phyloP scores from a whole-genome alignment of 2,888 invertebrate genomes.

The Mimas tiliae region DNA sequence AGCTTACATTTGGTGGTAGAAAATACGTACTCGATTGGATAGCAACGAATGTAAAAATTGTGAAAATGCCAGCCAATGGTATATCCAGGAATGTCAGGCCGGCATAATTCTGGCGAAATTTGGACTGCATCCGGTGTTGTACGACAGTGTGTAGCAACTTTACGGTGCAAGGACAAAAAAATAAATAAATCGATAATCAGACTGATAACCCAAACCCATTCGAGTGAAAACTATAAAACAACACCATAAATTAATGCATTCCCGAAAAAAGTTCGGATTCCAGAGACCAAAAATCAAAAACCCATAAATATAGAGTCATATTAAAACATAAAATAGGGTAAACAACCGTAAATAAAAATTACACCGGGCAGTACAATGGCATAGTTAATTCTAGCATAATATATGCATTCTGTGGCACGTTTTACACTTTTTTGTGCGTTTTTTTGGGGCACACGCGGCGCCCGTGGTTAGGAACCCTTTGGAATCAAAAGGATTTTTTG shows the following conservation, averaged over 20 bases:
- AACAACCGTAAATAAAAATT: conserved; percentile 84
- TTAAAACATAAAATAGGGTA: conserved; percentile 84
- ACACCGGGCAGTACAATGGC: conserved; percentile 76
- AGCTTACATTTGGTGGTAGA: too few relatives aligned
- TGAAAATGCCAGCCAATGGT: too few relatives aligned
- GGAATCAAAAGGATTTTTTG: conserved; percentile 56
- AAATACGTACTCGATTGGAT: too few relatives aligned
- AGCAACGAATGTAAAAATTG: too few relatives aligned
- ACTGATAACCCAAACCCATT: conserved; percentile 41
- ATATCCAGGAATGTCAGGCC: too few relatives aligned
- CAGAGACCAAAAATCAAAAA: conserved; percentile 60
- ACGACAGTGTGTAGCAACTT: too few relatives aligned
- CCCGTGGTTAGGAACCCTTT: conserved; percentile 76
- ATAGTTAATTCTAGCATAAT: conserved; percentile 78
- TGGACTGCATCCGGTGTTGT: too few relatives aligned
- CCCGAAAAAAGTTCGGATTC: conserved; percentile 61
- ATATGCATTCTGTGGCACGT: conserved; percentile 77
- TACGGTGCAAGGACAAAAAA: conserved; percentile 1
- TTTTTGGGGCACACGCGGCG: conserved; percentile 68
- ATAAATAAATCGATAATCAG: conserved; percentile 33
- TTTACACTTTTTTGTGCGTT: conserved; percentile 76
- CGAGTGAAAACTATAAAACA: conserved; percentile 62
- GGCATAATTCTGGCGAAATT: too few relatives aligned
- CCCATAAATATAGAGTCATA: conserved; percentile 75
- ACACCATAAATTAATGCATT: conserved; percentile 69